Base-by-base conservation (phyloP, 2,113 vertebrate genomes). In the Microcebus griseorufus region DNA sequence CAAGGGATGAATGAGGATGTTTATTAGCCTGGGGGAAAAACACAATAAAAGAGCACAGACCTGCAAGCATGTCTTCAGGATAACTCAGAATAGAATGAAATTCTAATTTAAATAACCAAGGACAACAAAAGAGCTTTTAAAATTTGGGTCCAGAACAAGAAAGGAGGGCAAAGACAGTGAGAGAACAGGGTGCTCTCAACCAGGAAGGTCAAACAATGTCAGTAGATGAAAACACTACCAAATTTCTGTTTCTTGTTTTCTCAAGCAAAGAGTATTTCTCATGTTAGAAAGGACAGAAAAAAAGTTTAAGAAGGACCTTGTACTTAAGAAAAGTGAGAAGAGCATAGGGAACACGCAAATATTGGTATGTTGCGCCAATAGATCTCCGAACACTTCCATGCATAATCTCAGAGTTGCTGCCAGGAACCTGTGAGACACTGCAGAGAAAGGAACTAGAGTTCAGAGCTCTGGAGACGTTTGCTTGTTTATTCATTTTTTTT, bases 31-130 rank as follows among this genome's bases (percentile, higher is more conserved):
- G 9, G 37, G 27, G 17, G 16, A 5, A 25, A 45, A 81, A 18
- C 3, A 5, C 23, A 42, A 42, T n/a, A 9, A 9, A 53, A 27
- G 8, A 34, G 8, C n/a, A 16, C 12, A 67, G 32, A 42, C 9
- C 34, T 80, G 4, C 34, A 3, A 51, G 3, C 4, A 0, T 8
- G 2, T 29, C 0, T 3, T 42, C 42, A n/a, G 48, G 14, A 48
- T 42, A 60, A 55, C 7, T 32, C 48, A 9, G 82, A 51, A 55
- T 11, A 22, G 62, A 23, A n/a, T 17, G 45, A 64, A n/a, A 90
- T 42, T 73, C 60, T 75, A 27, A 7, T 39, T n/a, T 12, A 58
- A 58, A 51, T 92, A 53, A 13, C 9, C 65, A 42, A 29, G 42
- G 73, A 10, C 13, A 32, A 58, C 14, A 73, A 60, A 51, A 32